Evolutionary conservation across 2,888 invertebrate species (phyloP).

Genomic region (Drosophila ezoana): DNA sequence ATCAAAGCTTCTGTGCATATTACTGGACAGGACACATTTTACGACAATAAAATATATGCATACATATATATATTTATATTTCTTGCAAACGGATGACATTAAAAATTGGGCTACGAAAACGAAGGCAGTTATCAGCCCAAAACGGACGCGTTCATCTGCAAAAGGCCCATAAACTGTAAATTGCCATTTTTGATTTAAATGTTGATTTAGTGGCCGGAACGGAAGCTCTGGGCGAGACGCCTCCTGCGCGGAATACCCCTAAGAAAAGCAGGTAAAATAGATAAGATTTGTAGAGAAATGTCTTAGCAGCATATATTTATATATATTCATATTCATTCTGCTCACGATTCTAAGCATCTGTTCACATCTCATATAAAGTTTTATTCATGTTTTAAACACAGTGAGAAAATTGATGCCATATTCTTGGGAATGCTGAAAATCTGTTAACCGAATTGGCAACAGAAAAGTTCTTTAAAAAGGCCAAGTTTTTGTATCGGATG

Average conservation of each 20-base stretch:
- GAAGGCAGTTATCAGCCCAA: constrained; percentile 8
- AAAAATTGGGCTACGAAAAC: constrained; percentile 45
- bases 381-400: no score
- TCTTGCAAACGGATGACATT: constrained; percentile 44
- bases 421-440: no score
- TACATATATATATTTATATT: constrained; percentile 5
- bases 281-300: background rate
- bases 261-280: background rate
- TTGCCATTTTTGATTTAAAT: constrained; percentile 41
- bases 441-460: no score
- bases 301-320: no score
- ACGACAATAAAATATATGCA: constrained; percentile 55
- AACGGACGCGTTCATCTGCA: constrained; percentile 13
- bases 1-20: constrained; percentile 75
- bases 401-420: no score
- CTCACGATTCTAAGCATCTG: no score
- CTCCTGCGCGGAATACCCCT: background rate
- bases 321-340: no score
- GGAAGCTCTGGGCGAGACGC: background rate
- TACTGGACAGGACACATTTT: constrained; percentile 68
- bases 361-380: no score
- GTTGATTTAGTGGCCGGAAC: constrained; percentile 13
- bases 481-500: no score
- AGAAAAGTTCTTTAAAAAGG: no score
- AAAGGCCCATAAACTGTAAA: constrained; percentile 57